Evolutionary conservation across 2,113 vertebrate species (phyloP), one percentile per base, ranked within the genome.

Genomic region (Parotia lawesii): DNA sequence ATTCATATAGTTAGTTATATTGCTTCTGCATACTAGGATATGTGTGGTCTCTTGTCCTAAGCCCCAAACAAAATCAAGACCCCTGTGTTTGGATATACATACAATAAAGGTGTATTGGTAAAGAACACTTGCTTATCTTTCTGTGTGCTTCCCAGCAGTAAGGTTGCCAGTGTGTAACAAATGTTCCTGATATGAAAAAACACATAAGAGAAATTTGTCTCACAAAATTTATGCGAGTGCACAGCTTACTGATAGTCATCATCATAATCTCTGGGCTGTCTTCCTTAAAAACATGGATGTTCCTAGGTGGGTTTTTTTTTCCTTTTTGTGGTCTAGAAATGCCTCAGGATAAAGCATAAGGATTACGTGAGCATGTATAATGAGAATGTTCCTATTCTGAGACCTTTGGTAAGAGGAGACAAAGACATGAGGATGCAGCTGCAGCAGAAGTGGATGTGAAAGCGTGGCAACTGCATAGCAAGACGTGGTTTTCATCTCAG

Each of bases 391-490:
- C 58, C 51, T 80, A 23, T 87, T 88, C 57, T 73, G 79, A 88
- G 28, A 27, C 47, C n/a, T 76, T 60, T 90, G 40, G 47, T 69
- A 51, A 90, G 31, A 80, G 51, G 60, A 80, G 45, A 47, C 65
- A 86, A 86, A 90, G 47, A 27, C 1, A 0, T 27, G 29, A 62
- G 33, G 50, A 40, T 67, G n/a, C 56, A 85, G 50, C 58, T 67
- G n/a, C 37, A 76, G 33, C 66, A 72, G 71, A 87, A 91, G 81
- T 87, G 83, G 77, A 75, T 95, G 35, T 92, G 91, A 96, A 92
- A 91, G 54, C 2, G 0, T 15, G 24, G 42, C 45, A 58, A 69
- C 17, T 69, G 84, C 38, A 21, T 18, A 66, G 51, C 50, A 57
- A 62, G 60, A 83, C 2, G 9, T 62, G 53, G 66, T 50, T 92